Conservation (phyloP, 1,140 invertebrate genomes). For the Hestina assimilis region DNA sequence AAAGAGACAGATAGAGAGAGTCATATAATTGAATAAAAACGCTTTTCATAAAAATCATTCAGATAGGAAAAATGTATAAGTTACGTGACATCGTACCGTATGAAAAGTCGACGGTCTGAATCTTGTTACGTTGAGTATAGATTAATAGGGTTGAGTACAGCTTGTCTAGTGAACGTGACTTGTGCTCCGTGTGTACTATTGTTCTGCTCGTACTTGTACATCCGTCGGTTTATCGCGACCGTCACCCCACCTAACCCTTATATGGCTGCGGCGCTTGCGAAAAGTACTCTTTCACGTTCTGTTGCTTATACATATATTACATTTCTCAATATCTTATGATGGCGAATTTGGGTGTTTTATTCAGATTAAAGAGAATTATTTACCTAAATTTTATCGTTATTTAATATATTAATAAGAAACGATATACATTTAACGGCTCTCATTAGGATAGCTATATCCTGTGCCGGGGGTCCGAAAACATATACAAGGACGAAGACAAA, state of each 20-base stretch:
- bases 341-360: background rate
- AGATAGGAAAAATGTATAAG: background rate
- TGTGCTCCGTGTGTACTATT: slow-evolving; percentile 5
- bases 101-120: slow-evolving; percentile 8
- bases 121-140: slow-evolving; percentile 19
- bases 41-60: background rate
- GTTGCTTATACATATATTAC: background rate
- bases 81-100: slow-evolving; percentile 6
- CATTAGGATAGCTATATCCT: too few relatives aligned
- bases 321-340: background rate
- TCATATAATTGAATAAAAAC: too few relatives aligned
- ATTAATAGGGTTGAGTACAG: slow-evolving; percentile 21
- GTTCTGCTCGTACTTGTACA: slow-evolving; percentile 8
- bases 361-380: too few relatives aligned
- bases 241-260: slow-evolving; percentile 2
- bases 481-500: too few relatives aligned
- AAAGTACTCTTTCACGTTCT: slow-evolving; percentile 2
- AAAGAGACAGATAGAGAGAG: too few relatives aligned
- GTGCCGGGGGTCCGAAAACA: too few relatives aligned
- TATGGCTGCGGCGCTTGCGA: slow-evolving; percentile 14
- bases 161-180: slow-evolving; percentile 15
- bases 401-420: too few relatives aligned
- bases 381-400: too few relatives aligned
- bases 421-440: too few relatives aligned
- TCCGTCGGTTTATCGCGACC: slow-evolving; percentile 21